Percentiles rank a stretch among this genome's conserved stretches.
Conservation (phyloP, 2,888 invertebrate species). For the Carabus problematicus region DNA sequence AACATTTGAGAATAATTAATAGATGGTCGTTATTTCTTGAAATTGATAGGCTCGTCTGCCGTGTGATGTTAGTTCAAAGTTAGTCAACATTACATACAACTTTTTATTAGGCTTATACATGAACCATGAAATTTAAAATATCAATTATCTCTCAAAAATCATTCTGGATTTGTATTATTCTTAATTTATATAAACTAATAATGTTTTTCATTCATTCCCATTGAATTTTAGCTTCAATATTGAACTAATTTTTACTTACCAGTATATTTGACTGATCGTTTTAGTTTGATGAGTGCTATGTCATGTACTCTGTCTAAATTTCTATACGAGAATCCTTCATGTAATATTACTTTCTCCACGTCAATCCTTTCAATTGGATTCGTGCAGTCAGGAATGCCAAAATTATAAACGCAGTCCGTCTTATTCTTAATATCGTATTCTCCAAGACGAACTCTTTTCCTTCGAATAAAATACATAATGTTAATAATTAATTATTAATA, state of each 20-base stretch:
- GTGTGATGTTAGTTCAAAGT: not conserved
- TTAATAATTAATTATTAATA: not conserved
- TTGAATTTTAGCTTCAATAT: too few relatives aligned
- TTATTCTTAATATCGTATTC: constrained; percentile 60
- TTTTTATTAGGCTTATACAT: not conserved
- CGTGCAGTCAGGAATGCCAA: constrained; percentile 58
- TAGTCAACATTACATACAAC: not conserved
- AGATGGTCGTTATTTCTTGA: too few relatives aligned
- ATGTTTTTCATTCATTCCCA: too few relatives aligned
- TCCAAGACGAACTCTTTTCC: constrained; percentile 56
- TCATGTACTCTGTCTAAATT: constrained; percentile 50
- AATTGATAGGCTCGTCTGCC: too few relatives aligned
- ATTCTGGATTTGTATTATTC: not conserved
- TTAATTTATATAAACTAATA: too few relatives aligned
- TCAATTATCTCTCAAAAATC: not conserved
- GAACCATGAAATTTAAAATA: not conserved
- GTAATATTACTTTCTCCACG: constrained; percentile 65
- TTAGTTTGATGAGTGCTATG: constrained; percentile 49
- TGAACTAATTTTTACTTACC: constrained; percentile 53
- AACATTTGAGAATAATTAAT: constrained; percentile 44
- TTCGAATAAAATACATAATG: not conserved
- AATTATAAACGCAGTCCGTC: constrained; percentile 57
- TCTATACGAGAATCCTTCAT: constrained; percentile 62
- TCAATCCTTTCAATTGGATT: constrained; percentile 63
- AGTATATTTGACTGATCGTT: constrained; percentile 40